Evolutionary conservation across 2,797 vertebrate species (phyloP), one percentile per base, ranked within the genome.

Genomic region (Hemitrygon akajei): DNA sequence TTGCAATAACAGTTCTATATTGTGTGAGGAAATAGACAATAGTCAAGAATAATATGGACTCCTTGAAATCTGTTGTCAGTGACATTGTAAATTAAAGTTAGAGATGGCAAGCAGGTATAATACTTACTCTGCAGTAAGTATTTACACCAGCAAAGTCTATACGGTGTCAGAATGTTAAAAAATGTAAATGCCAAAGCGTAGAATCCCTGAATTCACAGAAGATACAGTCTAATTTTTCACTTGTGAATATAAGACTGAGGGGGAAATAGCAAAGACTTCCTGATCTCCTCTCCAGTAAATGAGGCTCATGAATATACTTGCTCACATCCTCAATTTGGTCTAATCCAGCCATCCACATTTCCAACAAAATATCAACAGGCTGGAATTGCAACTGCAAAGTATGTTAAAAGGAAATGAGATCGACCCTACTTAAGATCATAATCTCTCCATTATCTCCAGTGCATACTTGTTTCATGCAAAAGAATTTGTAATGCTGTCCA

Each of bases 161-260:
- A 27, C 7, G 71, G 75, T 75, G 71, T 75, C 71, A 75, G 22
- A 5, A 22, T 75, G 20, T 7, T 5, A 75, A 22, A 27, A 14
- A 66, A 27, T 18, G 20, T 27, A 2, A 25, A 75, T 22, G 22
- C 25, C 37, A 80, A 40, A 80, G 37, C 18, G 7, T 6, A 80
- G 3, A 22, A 75, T 75, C 25, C 22, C 2, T 25, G 25, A 75
- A 25, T 75, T 22, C 25, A 75, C 71, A 75, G 22, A 75, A 71
- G 25, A 75, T 80, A 7, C 16, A 22, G 5, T 60, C 56, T 27
- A 3, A 47, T 47, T 47, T 2, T 12, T 86, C 25, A 86, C 5
- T n/a, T 86, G 47, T 86, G 82, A 86, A n/a, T n/a, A 86, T 86
- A 86, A 82, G 25, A 82, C 40, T 82, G 20, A 22, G 80, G 80